Percentiles rank a stretch among this genome's conserved stretches.
Evolutionary conservation across 1,140 invertebrate genomes (phyloP).

Genomic region (Calosoma granatense): DNA sequence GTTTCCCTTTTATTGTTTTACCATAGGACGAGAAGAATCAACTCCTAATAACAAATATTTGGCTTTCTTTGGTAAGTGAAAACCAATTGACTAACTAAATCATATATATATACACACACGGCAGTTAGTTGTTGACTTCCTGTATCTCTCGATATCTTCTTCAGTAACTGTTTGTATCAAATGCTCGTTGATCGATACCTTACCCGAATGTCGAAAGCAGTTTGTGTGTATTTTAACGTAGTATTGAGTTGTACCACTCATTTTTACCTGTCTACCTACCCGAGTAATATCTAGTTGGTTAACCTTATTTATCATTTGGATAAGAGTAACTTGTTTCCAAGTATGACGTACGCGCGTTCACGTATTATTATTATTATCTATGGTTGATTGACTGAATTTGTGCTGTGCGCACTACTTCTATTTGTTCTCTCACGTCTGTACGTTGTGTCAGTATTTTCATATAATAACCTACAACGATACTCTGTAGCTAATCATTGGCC

Average conservation of each 20-base stretch:
- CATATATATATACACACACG: constrained; percentile 37
- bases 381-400: no score
- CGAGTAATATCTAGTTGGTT: not conserved
- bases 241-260: not conserved
- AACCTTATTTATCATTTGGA: no score
- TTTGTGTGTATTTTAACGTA: not conserved
- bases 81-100: constrained; percentile 39
- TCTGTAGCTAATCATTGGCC: not conserved
- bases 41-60: constrained; percentile 76
- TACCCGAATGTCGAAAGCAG: not conserved
- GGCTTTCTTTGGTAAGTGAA: constrained; percentile 77
- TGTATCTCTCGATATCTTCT: constrained; percentile 21
- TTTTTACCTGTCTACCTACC: not conserved
- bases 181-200: not conserved
- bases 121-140: constrained; percentile 31
- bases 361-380: no score
- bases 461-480: no score
- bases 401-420: no score
- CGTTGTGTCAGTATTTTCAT: no score
- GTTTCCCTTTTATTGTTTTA: constrained; percentile 51
- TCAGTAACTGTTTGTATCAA: not conserved
- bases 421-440: no score
- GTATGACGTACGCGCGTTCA: no score
- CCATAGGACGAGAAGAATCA: constrained; percentile 43
- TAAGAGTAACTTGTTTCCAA: no score